These are phyloP conservation scores for Pogonognathellus flavescens DNA, from an alignment of 1,140 invertebrate genomes.

Conservation along the genomic window DNA sequence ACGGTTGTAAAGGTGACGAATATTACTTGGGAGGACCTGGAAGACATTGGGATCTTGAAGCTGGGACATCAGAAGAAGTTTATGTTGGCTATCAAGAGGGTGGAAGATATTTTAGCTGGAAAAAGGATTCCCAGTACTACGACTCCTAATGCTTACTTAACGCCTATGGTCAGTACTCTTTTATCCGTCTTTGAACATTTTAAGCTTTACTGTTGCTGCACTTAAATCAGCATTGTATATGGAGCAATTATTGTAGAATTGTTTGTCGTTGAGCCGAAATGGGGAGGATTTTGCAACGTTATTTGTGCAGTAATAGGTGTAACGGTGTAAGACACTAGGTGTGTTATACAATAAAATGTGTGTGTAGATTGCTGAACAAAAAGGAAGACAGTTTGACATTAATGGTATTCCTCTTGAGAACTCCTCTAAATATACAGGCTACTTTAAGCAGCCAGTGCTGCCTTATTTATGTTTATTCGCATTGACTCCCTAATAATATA, in stretches of 20 bases:
- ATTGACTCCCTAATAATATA: slow-evolving; percentile 8
- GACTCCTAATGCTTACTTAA: slow-evolving; percentile 60
- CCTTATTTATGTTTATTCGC: slow-evolving; percentile 44
- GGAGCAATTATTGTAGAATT: slow-evolving; percentile 40
- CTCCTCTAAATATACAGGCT: not conserved
- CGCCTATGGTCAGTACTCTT: slow-evolving; percentile 57
- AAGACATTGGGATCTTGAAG: slow-evolving; percentile 96
- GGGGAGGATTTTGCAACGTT: slow-evolving; percentile 31
- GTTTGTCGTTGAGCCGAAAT: slow-evolving; percentile 24
- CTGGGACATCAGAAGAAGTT: slow-evolving; percentile 99
- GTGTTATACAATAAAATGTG: not conserved
- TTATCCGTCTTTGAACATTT: not conserved
- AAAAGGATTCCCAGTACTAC: slow-evolving; percentile 77
- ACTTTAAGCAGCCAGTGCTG: not conserved
- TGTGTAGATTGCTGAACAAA: slow-evolving; percentile 31
- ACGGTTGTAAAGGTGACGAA: slow-evolving; percentile 77
- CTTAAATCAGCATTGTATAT: slow-evolving; percentile 39
- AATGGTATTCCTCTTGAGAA: slow-evolving; percentile 33
- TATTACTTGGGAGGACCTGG: slow-evolving; percentile 98
- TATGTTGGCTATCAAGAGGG: slow-evolving; percentile 94
- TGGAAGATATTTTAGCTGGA: slow-evolving; percentile 92
- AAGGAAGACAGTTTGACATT: slow-evolving; percentile 36
- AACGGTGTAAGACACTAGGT: not conserved
- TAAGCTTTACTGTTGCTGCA: slow-evolving; percentile 14
- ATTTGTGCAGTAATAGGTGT: not conserved